Evolutionary conservation across 1,140 invertebrate genomes (phyloP), one percentile per base, ranked within the genome.

Genomic region (Harlomillsia oculata): DNA sequence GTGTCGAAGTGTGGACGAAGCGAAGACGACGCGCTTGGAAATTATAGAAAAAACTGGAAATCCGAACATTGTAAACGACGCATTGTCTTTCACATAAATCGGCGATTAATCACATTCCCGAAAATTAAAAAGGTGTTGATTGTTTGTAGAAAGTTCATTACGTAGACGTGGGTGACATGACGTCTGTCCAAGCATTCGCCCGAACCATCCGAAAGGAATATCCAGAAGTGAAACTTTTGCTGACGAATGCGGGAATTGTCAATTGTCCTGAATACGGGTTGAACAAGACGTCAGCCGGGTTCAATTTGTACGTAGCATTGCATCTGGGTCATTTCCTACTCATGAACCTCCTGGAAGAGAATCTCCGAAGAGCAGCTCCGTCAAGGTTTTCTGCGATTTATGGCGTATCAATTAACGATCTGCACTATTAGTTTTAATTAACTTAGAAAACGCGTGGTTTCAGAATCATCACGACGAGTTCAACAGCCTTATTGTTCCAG

Each of bases 391-490:
- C n/a, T n/a, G n/a, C n/a, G n/a, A n/a, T n/a, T n/a, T n/a, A 48
- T 11, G 25, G 79, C 0, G 89, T 89, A 69, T 80, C 88, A 69
- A 70, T 89, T 45, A 85, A 85, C 0, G 89, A 91, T 66, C 93
- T 91, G 67, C n/a, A n/a, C 73, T 91, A 26, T 73, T 95, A 0
- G 92, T 88, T 0, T n/a, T n/a, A n/a, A n/a, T n/a, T n/a, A n/a
- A n/a, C n/a, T n/a, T n/a, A n/a, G n/a, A n/a, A n/a, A n/a, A n/a
- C n/a, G n/a, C n/a, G n/a, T n/a, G n/a, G n/a, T n/a, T 16, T 5
- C 9, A 48, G 45, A 18, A 23, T 56, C 26, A 39, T 56, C 2
- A 20, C 11, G 1, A 25, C 51, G 25, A 39, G 34, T 8, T 56
- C 55, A 1, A 56, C 55, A 9, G 51, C 36, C 16, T 48, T 50